A percentile compares a stretch with the other conserved stretches of the same genome.
Evolutionary conservation across 2,797 vertebrate genomes (phyloP).

Genomic region (Eulemur mongoz): DNA sequence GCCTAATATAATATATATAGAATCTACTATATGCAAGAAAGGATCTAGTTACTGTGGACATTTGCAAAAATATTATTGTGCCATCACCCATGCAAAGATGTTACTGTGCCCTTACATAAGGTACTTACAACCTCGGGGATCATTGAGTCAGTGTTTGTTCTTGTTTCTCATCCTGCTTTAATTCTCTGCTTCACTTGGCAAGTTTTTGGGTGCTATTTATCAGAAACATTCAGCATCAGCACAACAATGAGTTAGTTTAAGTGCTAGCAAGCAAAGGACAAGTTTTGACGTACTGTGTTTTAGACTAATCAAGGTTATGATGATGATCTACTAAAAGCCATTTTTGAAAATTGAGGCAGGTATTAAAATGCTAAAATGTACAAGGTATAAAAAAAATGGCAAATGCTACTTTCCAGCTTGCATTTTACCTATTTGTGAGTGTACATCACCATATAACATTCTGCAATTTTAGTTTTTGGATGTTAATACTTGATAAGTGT

Average conservation of each 20-base stretch:
- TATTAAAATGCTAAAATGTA: neutral
- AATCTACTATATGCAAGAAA: neutral
- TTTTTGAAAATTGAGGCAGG: neutral
- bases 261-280: neutral
- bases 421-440: neutral
- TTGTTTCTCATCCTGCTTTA: conserved; percentile 43
- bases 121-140: neutral
- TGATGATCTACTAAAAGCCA: neutral
- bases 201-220: conserved; percentile 4
- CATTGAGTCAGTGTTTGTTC: neutral
- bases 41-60: neutral
- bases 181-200: conserved; percentile 4
- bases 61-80: neutral
- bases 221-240: neutral
- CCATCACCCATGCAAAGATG: neutral
- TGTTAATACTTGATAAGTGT: neutral
- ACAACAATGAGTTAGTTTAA: conserved; percentile 17
- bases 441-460: neutral
- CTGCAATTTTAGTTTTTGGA: neutral
- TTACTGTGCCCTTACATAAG: neutral
- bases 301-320: neutral
- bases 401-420: neutral
- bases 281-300: neutral
- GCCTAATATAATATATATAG: neutral
- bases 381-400: neutral